A percentile compares a stretch with the other conserved stretches of the same genome.
Evolutionary conservation across 2,113 vertebrate species (phyloP).

Genomic region (Muntiacus muntjak): DNA sequence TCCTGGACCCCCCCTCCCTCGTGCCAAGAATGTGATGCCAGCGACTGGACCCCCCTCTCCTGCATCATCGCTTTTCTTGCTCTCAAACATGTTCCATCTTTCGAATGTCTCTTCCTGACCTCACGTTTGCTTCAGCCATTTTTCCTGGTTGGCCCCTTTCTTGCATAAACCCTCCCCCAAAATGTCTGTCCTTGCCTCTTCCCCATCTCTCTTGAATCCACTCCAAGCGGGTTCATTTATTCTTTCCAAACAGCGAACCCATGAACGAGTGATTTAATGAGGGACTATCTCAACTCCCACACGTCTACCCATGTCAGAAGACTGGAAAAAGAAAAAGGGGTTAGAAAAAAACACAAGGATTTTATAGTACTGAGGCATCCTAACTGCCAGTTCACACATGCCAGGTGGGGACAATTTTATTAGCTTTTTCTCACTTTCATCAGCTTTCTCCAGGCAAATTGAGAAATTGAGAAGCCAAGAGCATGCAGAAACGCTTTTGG

Average conservation of each 20-base stretch:
- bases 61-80: rapidly evolving
- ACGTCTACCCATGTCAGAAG: not conserved
- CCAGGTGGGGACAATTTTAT: not conserved
- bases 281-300: not conserved
- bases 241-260: not conserved
- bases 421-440: not conserved
- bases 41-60: not conserved
- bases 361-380: not conserved
- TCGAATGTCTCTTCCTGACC: not conserved
- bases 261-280: too few relatives aligned
- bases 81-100: not conserved
- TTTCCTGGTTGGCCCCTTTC: not conserved
- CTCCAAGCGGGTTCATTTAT: not conserved
- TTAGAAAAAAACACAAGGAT: not conserved
- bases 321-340: not conserved
- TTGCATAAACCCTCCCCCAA: not conserved
- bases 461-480: not conserved
- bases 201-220: not conserved
- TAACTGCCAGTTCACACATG: not conserved
- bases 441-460: not conserved
- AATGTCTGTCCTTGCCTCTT: not conserved
- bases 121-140: not conserved
- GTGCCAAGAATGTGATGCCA: not conserved
- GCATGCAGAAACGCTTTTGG: rapidly evolving
- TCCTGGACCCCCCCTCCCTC: not conserved